Evolutionary conservation across 2,888 invertebrate genomes (phyloP).

Genomic region (Cylindroiulus punctatus): DNA sequence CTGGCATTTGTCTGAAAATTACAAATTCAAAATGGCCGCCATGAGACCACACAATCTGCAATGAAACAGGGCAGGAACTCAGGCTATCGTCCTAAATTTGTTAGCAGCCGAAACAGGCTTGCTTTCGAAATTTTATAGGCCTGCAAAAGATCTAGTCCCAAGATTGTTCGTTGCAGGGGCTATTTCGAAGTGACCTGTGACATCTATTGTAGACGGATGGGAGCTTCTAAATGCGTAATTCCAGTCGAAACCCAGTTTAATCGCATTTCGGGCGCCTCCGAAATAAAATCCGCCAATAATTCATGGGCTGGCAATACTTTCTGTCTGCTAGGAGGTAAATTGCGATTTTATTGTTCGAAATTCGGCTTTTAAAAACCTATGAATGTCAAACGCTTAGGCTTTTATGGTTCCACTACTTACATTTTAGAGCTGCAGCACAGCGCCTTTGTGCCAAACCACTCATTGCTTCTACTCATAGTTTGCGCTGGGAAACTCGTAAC

Average conservation of each 20-base stretch:
- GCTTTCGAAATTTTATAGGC: neutral
- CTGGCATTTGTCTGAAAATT: neutral
- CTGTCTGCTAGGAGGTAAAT: slow-evolving; percentile 37
- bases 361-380: slow-evolving; percentile 30
- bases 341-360: slow-evolving; percentile 17
- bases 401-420: slow-evolving; percentile 39
- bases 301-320: neutral
- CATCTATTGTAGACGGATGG: neutral
- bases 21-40: neutral
- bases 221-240: slow-evolving; percentile 2
- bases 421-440: neutral
- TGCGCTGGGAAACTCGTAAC: neutral
- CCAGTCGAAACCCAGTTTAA: neutral
- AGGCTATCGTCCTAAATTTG: neutral
- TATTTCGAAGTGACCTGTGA: neutral
- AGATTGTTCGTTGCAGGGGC: neutral
- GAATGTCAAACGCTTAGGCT: slow-evolving; percentile 14
- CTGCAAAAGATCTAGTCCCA: neutral
- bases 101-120: neutral
- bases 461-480: neutral
- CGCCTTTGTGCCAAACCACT: neutral
- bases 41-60: neutral
- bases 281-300: slow-evolving; percentile 17
- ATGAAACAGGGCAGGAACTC: neutral
- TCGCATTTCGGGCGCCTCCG: slow-evolving; percentile 3